Percentiles rank a stretch among this genome's conserved stretches.
Evolutionary conservation across 2,888 invertebrate species (phyloP).

Genomic region (Linnaemya vulpina): DNA sequence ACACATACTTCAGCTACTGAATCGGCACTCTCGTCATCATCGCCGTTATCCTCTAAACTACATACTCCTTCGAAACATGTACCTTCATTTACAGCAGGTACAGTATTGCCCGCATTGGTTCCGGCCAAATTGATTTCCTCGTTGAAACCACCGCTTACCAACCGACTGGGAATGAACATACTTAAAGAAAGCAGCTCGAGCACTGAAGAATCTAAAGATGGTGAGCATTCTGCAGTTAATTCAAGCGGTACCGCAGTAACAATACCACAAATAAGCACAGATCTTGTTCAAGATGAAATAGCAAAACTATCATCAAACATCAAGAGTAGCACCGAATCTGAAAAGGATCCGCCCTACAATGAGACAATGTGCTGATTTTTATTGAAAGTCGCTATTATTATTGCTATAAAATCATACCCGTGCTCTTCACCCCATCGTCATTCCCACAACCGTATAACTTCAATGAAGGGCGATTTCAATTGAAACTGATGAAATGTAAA

Average conservation of each 20-base stretch:
- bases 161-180: slow-evolving; percentile 81
- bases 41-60: slow-evolving; percentile 6
- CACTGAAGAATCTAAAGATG: slow-evolving; percentile 82
- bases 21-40: slow-evolving; percentile 1
- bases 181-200: slow-evolving; percentile 83
- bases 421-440: not conserved
- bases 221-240: slow-evolving; percentile 71
- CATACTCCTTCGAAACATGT: slow-evolving; percentile 56
- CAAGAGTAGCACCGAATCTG: slow-evolving; percentile 83
- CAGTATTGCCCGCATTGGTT: slow-evolving; percentile 74
- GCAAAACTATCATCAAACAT: slow-evolving; percentile 83
- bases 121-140: slow-evolving; percentile 80
- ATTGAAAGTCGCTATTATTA: slow-evolving; percentile 33
- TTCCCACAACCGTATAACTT: not conserved
- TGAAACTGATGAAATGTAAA: too few relatives aligned
- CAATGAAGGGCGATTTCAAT: slow-evolving; percentile 12
- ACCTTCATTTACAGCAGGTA: slow-evolving; percentile 70
- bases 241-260: slow-evolving; percentile 56
- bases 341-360: slow-evolving; percentile 83
- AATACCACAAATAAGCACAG: slow-evolving; percentile 83
- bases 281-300: slow-evolving; percentile 83
- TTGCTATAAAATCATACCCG: not conserved
- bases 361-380: slow-evolving; percentile 83
- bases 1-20: slow-evolving; percentile 43
- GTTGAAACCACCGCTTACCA: slow-evolving; percentile 79